Base-by-base conservation (phyloP, 2,113 vertebrate species). In the Scortum barcoo region DNA sequence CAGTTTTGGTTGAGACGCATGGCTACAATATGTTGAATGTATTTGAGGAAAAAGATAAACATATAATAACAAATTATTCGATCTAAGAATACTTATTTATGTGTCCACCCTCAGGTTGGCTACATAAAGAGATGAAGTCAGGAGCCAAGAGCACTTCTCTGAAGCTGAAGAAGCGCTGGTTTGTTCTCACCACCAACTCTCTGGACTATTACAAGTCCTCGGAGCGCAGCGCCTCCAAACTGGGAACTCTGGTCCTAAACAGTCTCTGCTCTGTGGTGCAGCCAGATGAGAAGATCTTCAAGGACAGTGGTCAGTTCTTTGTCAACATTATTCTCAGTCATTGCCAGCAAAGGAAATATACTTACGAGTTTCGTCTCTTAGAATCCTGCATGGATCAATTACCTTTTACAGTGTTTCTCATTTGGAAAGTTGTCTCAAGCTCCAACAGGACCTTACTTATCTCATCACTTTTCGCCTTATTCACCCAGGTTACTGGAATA, bases 131-230 rank as follows among this genome's bases (percentile, higher is more conserved):
- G 88, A 96, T 98, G 84, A 97, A 97, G 86, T 95, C 95, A 5
- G 96, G 95, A 72, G 95, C 92, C 24, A 98, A 97, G 90, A 96
- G 95, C 84, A 95, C 96, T 2, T 97, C 97, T 51, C 94, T 97
- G 83, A 97, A 97, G 91, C 95, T 98, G 90, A 98, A 98, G 94
- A 97, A 97, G 74, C 96, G 97, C 88, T 98, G 97, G 97, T 97
- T 98, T 84, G 96, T 98, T 46, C 94, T 98, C 85, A 98, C 96
- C 67, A 96, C 92, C 50, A 97, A 94, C 86, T 97, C 97, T 17
- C 91, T 98, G 0, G 97, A 98, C 81, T 98, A 98, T 77, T 98
- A 96, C 89, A 97, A 97, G 88, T 97, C 96, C 0, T 96, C 97
- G 0, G 97, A 98, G 90, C 96, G 97, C 40, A 95, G 80, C 4